Base-by-base conservation (phyloP, 2,888 invertebrate species). In the Oscheius sp. region DNA sequence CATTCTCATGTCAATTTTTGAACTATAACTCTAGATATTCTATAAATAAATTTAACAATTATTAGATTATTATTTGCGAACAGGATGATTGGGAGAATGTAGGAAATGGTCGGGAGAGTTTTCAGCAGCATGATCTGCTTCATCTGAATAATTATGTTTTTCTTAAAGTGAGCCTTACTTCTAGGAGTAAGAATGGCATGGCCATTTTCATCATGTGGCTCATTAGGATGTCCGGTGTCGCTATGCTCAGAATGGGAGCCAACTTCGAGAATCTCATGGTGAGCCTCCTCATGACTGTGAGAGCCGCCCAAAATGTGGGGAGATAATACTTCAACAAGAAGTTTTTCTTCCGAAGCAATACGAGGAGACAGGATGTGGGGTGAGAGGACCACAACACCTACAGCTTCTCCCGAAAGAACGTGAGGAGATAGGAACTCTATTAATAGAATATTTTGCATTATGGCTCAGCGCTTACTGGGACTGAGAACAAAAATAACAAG, bases 321-420 rank as follows among this genome's bases (percentile, higher is more conserved):
- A n/a, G 80, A 80, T 5, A 80, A 46, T 17, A 80, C 71, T 73
- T 81, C 81, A 15, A 82, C 76, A 6, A 80, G 64, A 57, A 79
- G 73, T 34, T 76, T 78, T 55, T 80, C 81, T 39, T 78, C 77
- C 67, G 80, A 80, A 3, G 74, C 72, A 45, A 81, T 68, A 58
- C 80, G 72, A 0, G 83, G 82, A n/a, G 82, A 81, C 29, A 84
- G 55, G 46, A 84, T 82, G 55, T 77, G 81, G 8, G 84, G 84
- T 55, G 78, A 78, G 23, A 84, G 73, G 8, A 84, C 76, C 45
- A 81, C 67, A 2, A 82, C 78, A 50, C 78, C 82, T 29, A 78
- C 27, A 3, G 74, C 65, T 57, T 82, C 82, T 2, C 79, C 71
- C 10, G 84, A 84, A 3, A 76, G 27, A 3, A 82, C 75, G 52